Conservation (phyloP, 2,888 invertebrate genomes). For the Coecobrya sp. region DNA sequence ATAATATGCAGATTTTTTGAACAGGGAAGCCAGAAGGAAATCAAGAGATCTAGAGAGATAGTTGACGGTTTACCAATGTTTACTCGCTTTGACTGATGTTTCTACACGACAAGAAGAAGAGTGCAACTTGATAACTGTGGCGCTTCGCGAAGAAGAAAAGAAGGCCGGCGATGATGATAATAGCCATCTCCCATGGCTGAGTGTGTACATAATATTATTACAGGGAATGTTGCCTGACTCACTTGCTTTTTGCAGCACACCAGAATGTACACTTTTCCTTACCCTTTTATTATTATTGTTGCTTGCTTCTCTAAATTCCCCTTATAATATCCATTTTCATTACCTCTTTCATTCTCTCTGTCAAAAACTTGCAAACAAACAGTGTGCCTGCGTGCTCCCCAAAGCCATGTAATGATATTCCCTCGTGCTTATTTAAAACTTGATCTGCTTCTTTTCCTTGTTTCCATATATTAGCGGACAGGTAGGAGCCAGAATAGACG, state of each 20-base stretch:
- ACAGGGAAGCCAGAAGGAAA: not conserved
- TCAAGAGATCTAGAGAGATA: not conserved
- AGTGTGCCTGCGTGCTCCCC: conserved; percentile 78
- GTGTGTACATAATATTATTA: conserved; percentile 56
- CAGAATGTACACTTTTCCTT: conserved; percentile 47
- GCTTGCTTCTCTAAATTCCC: conserved; percentile 51
- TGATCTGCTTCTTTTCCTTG: conserved; percentile 74
- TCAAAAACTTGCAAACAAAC: conserved; percentile 74
- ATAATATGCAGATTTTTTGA: too few relatives aligned
- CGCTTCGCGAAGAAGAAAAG: conserved; percentile 35
- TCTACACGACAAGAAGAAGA: conserved; percentile 53
- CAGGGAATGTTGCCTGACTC: conserved; percentile 71
- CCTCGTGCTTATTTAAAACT: conserved; percentile 82
- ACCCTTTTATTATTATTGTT: conserved; percentile 37
- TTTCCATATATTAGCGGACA: conserved; percentile 46
- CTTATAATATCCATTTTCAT: too few relatives aligned
- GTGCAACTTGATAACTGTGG: conserved; percentile 69
- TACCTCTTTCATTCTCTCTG: conserved; percentile 57
- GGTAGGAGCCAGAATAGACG: conserved; percentile 30
- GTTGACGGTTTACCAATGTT: conserved; percentile 57
- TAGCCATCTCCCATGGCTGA: conserved; percentile 59
- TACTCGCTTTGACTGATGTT: conserved; percentile 49
- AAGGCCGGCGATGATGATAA: conserved; percentile 30
- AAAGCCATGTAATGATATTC: conserved; percentile 71
- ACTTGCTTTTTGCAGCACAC: conserved; percentile 36